Percentiles rank a stretch among this genome's conserved stretches.
phyloP scores from a whole-genome alignment of 2,888 invertebrate genomes.

The Chaetogeoica ovagalla region DNA sequence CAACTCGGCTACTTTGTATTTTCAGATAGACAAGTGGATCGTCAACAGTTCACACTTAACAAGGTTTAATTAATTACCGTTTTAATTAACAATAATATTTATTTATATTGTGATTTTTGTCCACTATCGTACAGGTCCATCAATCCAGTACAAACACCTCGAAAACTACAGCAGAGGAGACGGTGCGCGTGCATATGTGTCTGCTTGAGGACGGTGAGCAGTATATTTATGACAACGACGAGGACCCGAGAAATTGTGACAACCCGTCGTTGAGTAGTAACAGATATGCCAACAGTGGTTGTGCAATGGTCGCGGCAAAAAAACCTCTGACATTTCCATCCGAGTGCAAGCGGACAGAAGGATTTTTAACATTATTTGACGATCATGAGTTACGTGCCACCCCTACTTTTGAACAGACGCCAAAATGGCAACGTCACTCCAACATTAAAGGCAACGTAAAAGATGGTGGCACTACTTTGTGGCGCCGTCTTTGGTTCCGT shows the following conservation, averaged over 20 bases:
- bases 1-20: constrained; percentile 42
- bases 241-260: not conserved
- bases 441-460: not conserved
- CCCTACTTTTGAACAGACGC: not conserved
- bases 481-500: constrained; percentile 38
- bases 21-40: constrained; percentile 11
- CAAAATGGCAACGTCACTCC: not conserved
- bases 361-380: constrained; percentile 40
- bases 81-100: not conserved
- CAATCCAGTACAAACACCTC: constrained; percentile 2
- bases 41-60: constrained; percentile 33
- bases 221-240: not conserved
- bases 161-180: not conserved
- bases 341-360: constrained; percentile 10
- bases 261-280: not conserved
- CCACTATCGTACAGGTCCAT: not conserved
- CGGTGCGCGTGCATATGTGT: not conserved
- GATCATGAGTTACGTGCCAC: constrained; percentile 12
- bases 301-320: not conserved
- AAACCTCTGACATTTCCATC: constrained; percentile 19
- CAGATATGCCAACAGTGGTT: not conserved
- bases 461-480: constrained; percentile 4
- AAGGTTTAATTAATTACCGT: not conserved
- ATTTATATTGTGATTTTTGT: not conserved
- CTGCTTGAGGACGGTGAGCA: constrained; percentile 12